Evolutionary conservation across 2,797 vertebrate genomes (phyloP).

Genomic region (Halcyon leucocephala): DNA sequence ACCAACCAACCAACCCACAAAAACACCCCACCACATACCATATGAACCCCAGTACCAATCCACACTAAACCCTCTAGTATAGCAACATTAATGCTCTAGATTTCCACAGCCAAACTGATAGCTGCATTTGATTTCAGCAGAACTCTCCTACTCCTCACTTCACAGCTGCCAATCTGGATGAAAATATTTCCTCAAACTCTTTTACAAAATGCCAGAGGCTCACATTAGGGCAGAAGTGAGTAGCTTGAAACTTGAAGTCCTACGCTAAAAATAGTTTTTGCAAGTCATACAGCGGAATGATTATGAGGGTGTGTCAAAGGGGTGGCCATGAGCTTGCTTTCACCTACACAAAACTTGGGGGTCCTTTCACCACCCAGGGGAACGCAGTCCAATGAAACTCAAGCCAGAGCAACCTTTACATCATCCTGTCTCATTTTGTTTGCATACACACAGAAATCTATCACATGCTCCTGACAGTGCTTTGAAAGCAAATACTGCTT

Average conservation of each 20-base stretch:
- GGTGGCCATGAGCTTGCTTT: neutral
- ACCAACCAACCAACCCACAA: neutral
- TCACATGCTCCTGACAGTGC: neutral
- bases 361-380: neutral
- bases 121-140: neutral
- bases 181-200: neutral
- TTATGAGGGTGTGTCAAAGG: neutral
- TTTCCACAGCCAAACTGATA: neutral
- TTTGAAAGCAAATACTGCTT: neutral
- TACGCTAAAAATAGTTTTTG: neutral
- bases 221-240: neutral
- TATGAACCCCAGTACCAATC: neutral
- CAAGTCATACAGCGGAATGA: neutral
- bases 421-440: neutral
- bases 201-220: neutral
- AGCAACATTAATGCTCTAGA: neutral
- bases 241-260: neutral
- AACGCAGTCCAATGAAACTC: neutral
- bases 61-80: neutral
- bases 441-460: neutral
- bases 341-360: neutral
- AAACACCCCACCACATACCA: no score
- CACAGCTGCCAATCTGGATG: neutral
- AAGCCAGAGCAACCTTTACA: neutral
- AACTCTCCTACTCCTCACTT: neutral